phyloP scores from a whole-genome alignment of 2,888 invertebrate species.

The Oeneis ivallda region DNA sequence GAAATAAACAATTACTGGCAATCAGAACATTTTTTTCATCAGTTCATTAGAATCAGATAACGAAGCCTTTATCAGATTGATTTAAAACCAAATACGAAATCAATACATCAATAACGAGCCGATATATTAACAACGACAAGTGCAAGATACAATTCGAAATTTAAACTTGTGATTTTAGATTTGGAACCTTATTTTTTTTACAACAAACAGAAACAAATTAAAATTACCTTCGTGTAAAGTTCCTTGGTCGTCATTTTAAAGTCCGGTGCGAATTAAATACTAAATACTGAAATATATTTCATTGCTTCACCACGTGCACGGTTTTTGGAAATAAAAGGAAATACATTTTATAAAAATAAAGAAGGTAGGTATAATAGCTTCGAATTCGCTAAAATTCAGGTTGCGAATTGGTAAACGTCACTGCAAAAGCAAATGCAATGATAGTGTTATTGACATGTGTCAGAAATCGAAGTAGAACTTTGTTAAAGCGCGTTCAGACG shows the following conservation, averaged over 20 bases:
- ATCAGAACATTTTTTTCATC: conserved; percentile 42
- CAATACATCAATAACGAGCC: conserved; percentile 5
- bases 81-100: conserved; percentile 12
- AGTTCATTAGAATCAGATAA: conserved; percentile 46
- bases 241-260: conserved; percentile 79
- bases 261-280: conserved; percentile 28
- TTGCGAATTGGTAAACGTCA: conserved; percentile 71
- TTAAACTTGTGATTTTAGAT: conserved; percentile 38
- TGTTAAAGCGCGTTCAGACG: too few species aligned
- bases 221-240: conserved; percentile 75
- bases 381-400: conserved; percentile 60
- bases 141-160: conserved; percentile 37
- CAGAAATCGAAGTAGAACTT: too few species aligned
- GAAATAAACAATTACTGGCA: conserved; percentile 43
- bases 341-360: conserved; percentile 70
- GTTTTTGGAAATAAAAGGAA: conserved; percentile 48
- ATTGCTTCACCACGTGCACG: conserved; percentile 68
- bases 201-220: conserved; percentile 43
- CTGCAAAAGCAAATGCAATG: too few species aligned
- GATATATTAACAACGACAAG: neutral
- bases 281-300: conserved; percentile 37
- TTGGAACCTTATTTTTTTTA: conserved; percentile 15
- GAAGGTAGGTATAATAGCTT: too few species aligned
- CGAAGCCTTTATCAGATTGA: conserved; percentile 41
- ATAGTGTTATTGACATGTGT: conserved; percentile 50